Conservation (phyloP, 2,797 vertebrate genomes). For the Heliangelus exortis region DNA sequence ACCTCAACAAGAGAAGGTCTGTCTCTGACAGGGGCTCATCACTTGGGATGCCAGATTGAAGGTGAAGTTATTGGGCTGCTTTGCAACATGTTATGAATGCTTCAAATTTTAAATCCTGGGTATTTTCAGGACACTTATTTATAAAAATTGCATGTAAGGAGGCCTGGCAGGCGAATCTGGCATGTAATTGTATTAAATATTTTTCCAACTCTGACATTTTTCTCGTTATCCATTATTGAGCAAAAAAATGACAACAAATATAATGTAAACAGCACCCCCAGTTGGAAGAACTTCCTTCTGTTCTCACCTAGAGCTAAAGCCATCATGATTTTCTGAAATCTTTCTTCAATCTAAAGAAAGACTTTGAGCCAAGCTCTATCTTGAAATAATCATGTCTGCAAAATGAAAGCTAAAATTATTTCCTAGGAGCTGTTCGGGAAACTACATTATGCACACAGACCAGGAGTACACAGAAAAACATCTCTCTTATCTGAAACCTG, state of each 20-base stretch:
- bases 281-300: neutral
- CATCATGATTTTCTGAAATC: neutral
- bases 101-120: neutral
- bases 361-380: neutral
- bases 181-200: neutral
- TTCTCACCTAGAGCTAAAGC: neutral
- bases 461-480: neutral
- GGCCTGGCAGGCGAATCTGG: neutral
- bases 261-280: neutral
- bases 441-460: neutral
- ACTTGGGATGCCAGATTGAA: neutral
- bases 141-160: neutral
- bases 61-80: neutral
- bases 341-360: neutral
- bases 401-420: constrained; percentile 2
- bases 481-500: neutral
- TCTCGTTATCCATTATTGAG: neutral
- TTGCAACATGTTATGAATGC: neutral
- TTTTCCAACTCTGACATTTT: neutral
- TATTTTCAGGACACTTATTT: neutral
- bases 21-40: neutral
- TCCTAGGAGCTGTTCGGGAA: neutral
- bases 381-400: neutral
- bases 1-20: neutral
- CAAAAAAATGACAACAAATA: neutral